phyloP scores from a whole-genome alignment of 2,888 invertebrate species.

The Digitonthophagus gazella region DNA sequence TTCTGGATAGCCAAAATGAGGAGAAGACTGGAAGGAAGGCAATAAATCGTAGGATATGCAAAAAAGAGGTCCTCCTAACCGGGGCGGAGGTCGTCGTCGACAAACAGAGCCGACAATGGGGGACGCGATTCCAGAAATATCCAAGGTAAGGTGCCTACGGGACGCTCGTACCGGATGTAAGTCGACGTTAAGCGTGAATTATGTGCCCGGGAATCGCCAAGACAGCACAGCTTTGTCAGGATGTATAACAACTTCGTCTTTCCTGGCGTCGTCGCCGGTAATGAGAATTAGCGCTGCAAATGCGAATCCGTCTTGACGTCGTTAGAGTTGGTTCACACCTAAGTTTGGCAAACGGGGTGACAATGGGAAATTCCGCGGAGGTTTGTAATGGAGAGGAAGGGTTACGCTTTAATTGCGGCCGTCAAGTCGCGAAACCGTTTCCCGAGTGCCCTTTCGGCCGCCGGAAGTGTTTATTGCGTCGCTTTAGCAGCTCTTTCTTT shows the following conservation, averaged over 20 bases:
- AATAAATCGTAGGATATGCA: neutral
- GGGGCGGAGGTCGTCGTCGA: neutral
- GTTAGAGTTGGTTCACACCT: neutral
- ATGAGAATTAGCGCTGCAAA: neutral
- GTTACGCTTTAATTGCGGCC: neutral
- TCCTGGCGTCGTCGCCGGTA: conserved; percentile 3
- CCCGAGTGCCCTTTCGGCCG: neutral
- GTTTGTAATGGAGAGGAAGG: neutral
- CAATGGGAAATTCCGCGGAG: neutral
- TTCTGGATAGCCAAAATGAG: too few relatives aligned
- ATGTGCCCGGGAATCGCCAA: conserved; percentile 41
- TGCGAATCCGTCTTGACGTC: neutral
- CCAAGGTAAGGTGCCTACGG: conserved; percentile 4
- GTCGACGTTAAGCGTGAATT: conserved; percentile 48
- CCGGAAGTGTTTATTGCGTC: neutral
- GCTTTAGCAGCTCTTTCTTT: neutral
- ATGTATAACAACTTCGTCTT: conserved; percentile 31
- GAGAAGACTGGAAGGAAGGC: too few relatives aligned
- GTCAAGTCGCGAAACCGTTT: neutral
- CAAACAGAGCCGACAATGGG: conserved; percentile 2
- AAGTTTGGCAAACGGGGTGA: neutral
- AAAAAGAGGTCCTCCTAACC: neutral
- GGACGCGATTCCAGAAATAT: neutral
- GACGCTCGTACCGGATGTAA: conserved; percentile 43
- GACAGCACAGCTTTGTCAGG: conserved; percentile 32